These are phyloP conservation scores for Trimorus sp. DNA, from an alignment of 2,888 invertebrate genomes.

Conservation along the genomic window DNA sequence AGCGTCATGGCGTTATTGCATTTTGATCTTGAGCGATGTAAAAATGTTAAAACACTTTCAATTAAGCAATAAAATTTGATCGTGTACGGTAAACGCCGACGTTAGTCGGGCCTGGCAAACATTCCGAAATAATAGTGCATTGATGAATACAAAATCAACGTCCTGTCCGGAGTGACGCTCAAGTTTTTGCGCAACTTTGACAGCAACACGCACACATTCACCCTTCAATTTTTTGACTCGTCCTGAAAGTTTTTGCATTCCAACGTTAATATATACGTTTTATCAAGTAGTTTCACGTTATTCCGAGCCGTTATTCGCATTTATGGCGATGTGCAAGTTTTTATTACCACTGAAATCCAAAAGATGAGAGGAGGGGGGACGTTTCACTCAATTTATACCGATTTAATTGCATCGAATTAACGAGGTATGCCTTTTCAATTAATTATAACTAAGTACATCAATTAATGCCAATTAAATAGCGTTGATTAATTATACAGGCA, in stretches of 20 bases:
- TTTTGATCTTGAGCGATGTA: too few species aligned
- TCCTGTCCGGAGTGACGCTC: background rate
- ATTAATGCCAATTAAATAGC: too few species aligned
- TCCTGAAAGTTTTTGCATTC: conserved; percentile 11
- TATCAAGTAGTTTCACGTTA: conserved; percentile 18
- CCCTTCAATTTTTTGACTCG: background rate
- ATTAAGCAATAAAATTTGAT: too few species aligned
- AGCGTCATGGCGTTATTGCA: too few species aligned
- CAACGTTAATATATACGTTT: conserved; percentile 27
- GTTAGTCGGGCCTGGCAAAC: background rate
- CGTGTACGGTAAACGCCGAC: background rate
- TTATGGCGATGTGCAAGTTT: conserved; percentile 20
- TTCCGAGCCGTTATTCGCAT: conserved; percentile 17
- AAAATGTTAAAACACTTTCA: too few species aligned
- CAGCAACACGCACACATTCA: background rate
- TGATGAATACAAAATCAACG: background rate
- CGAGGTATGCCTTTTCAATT: too few species aligned
- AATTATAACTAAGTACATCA: too few species aligned
- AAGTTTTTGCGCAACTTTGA: conserved; percentile 1
- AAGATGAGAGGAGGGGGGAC: too few species aligned
- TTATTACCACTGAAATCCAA: background rate
- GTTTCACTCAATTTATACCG: too few species aligned
- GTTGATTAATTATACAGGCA: too few species aligned
- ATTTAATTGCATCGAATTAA: too few species aligned
- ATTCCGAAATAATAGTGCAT: background rate